Conservation (phyloP, 2,797 vertebrate species). For the Enteromius viviparus region DNA sequence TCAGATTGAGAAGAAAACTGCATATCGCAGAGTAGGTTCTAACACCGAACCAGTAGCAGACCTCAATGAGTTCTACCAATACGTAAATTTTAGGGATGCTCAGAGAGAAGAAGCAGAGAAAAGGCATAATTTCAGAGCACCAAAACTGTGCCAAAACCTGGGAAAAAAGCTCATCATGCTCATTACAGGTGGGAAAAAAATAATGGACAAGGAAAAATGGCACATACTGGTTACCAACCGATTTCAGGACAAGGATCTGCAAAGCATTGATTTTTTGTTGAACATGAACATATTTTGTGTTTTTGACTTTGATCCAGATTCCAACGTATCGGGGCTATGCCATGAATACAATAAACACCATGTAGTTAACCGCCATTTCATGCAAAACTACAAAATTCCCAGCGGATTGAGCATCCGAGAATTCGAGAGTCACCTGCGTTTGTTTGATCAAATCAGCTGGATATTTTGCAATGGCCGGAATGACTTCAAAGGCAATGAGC, state of each 20-base stretch:
- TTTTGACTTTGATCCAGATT: conserved; percentile 86
- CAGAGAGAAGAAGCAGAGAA: conserved; percentile 79
- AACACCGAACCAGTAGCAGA: conserved; percentile 77
- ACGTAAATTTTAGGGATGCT: conserved; percentile 69
- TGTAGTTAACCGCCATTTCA: conserved; percentile 74
- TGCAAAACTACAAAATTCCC: conserved; percentile 76
- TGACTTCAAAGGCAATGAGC: conserved; percentile 78
- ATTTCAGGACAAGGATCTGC: conserved; percentile 72
- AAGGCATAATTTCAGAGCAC: conserved; percentile 44
- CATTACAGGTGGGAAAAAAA: conserved; percentile 79
- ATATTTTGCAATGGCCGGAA: conserved; percentile 85
- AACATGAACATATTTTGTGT: conserved; percentile 83
- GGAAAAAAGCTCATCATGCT: conserved; percentile 79
- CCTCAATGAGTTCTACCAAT: conserved; percentile 69
- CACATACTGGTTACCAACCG: conserved; percentile 84
- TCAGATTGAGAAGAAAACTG: conserved; percentile 66
- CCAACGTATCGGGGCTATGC: conserved; percentile 79
- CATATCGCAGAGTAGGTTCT: conserved; percentile 77
- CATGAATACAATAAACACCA: conserved; percentile 76
- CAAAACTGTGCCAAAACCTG: conserved; percentile 68
- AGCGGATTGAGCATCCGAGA: conserved; percentile 65
- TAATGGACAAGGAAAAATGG: conserved; percentile 77
- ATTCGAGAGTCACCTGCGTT: conserved; percentile 67
- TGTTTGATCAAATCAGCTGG: conserved; percentile 86
- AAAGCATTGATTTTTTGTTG: conserved; percentile 75